phyloP scores from a whole-genome alignment of 2,113 vertebrate species.

The Acanthisitta chloris region DNA sequence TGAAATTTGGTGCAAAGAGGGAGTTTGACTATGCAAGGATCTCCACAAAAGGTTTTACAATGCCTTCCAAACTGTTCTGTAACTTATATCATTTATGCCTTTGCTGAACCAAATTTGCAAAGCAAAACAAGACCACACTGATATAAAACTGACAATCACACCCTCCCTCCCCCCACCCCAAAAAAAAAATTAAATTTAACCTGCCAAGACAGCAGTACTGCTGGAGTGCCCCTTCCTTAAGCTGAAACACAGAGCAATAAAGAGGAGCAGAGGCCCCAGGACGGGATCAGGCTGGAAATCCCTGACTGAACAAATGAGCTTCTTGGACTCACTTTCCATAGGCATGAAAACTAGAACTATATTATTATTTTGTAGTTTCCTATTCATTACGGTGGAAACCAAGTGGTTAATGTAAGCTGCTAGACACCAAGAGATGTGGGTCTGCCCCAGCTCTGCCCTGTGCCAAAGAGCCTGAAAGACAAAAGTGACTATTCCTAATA shows the following conservation, averaged over 20 bases:
- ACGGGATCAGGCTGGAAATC: neutral
- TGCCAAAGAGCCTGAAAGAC: neutral
- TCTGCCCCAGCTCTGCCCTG: neutral
- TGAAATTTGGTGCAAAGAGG: neutral
- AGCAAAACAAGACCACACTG: neutral
- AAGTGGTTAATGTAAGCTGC: neutral
- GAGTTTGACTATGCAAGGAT: neutral
- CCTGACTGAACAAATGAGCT: neutral
- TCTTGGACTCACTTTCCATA: neutral
- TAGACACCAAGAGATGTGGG: neutral
- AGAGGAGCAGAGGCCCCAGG: neutral
- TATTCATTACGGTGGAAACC: neutral
- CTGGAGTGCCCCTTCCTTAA: neutral
- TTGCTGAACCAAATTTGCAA: neutral
- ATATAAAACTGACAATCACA: neutral
- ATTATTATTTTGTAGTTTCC: neutral
- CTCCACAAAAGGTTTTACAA: neutral
- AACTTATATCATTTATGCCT: neutral
- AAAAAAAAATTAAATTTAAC: neutral
- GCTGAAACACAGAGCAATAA: neutral
- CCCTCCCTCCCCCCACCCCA: fast-evolving
- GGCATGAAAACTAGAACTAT: neutral
- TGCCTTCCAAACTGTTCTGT: neutral
- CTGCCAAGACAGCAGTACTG: neutral
- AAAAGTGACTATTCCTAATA: neutral